Conservation (phyloP, 2,797 vertebrate genomes). For the Loris lydekkerianus region DNA sequence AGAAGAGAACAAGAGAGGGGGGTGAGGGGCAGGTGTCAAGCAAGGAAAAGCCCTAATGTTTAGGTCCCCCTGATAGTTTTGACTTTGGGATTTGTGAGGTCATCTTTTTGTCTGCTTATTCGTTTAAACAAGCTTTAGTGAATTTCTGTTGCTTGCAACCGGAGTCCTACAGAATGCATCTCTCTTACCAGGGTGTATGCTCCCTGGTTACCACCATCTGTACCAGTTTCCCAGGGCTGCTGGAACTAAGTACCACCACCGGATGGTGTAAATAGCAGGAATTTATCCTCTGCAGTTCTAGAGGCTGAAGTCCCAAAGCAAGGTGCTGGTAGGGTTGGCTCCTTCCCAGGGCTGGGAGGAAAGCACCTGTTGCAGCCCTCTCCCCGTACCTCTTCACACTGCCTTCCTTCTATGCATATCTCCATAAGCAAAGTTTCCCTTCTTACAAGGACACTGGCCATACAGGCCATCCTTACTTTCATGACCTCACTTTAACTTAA, state of each 20-base stretch:
- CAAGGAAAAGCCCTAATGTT: not conserved
- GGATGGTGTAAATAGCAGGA: not conserved
- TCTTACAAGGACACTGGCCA: not conserved
- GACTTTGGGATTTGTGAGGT: not conserved
- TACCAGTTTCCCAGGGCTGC: not conserved
- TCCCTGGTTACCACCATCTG: not conserved
- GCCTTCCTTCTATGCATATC: not conserved
- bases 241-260: not conserved
- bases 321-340: not conserved
- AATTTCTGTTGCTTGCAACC: not conserved
- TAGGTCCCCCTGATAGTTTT: not conserved
- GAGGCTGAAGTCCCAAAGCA: slow-evolving; percentile 3
- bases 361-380: not conserved
- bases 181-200: not conserved
- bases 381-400: not conserved
- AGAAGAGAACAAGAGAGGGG: not conserved
- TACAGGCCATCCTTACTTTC: not conserved
- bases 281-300: not conserved
- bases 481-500: not conserved
- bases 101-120: not conserved
- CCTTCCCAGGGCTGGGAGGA: not conserved
- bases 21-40: not conserved
- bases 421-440: not conserved
- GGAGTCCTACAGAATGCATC: not conserved
- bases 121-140: not conserved